These are phyloP conservation scores for Tanypteryx hageni DNA, from an alignment of 2,888 invertebrate species.

Conservation along the genomic window DNA sequence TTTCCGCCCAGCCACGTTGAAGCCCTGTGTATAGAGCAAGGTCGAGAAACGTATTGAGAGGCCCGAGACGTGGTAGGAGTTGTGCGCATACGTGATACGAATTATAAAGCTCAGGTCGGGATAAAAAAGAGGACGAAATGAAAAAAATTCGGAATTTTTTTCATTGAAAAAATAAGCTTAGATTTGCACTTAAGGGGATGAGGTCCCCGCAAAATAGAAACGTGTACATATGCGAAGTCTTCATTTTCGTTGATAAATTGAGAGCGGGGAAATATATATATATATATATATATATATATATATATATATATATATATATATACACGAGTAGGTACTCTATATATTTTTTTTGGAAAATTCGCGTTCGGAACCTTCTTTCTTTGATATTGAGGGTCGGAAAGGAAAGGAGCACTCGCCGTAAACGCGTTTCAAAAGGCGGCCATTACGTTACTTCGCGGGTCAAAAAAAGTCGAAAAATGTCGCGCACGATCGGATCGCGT, in stretches of 20 bases:
- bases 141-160: not conserved
- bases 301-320: too few relatives aligned
- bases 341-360: not conserved
- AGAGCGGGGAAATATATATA: too few relatives aligned
- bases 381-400: not conserved
- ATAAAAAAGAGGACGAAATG: not conserved
- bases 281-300: too few relatives aligned
- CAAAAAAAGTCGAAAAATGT: not conserved
- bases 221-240: not conserved
- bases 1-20: not conserved
- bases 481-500: constrained; percentile 45
- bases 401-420: not conserved
- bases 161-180: not conserved
- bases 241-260: not conserved
- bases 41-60: not conserved
- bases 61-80: not conserved
- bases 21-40: not conserved
- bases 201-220: not conserved
- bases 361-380: constrained; percentile 1
- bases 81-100: not conserved
- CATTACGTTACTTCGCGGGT: constrained; percentile 18
- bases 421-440: constrained; percentile 13
- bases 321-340: too few relatives aligned
- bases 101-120: not conserved
- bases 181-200: not conserved